phyloP scores from a whole-genome alignment of 2,888 invertebrate species.

The Andrena marginata region DNA sequence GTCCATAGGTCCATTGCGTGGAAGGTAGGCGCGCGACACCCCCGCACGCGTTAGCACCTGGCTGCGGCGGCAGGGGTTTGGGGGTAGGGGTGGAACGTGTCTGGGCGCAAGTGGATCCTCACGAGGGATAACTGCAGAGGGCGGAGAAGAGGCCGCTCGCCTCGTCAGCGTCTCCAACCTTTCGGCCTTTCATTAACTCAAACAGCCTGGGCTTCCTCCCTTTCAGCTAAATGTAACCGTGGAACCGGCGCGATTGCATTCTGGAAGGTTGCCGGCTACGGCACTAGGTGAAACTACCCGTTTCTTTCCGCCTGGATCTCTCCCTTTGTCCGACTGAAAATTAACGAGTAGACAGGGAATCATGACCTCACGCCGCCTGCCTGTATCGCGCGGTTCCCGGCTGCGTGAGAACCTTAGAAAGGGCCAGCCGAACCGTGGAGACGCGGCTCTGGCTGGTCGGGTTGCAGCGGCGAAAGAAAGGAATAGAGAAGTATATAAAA shows the following conservation, averaged over 20 bases:
- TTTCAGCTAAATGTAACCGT: conserved; percentile 71
- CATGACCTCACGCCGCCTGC: conserved; percentile 42
- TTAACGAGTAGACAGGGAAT: conserved; percentile 71
- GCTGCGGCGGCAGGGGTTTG: neutral
- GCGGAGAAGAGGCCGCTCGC: conserved; percentile 49
- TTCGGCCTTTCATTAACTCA: conserved; percentile 78
- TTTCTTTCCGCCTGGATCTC: conserved; percentile 45
- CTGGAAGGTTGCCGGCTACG: conserved; percentile 69
- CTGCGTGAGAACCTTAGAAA: conserved; percentile 18
- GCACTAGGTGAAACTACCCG: conserved; percentile 59
- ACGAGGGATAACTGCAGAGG: conserved; percentile 38
- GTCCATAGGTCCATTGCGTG: neutral
- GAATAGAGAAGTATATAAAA: neutral
- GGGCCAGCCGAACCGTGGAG: conserved; percentile 9
- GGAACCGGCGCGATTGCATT: conserved; percentile 75
- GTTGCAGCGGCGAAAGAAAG: conserved; percentile 1
- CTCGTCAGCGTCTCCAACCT: conserved; percentile 71
- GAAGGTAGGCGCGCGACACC: neutral
- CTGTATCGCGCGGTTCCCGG: conserved; percentile 39
- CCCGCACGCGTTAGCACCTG: conserved; percentile 32
- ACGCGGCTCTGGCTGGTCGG: neutral
- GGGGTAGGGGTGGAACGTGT: conserved; percentile 26
- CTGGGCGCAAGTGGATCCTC: conserved; percentile 47
- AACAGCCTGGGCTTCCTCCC: conserved; percentile 53
- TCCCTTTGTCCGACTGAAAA: conserved; percentile 57